Percentiles rank a stretch among this genome's conserved stretches.
phyloP scores from a whole-genome alignment of 2,113 vertebrate species.

The Semnopithecus entellus region DNA sequence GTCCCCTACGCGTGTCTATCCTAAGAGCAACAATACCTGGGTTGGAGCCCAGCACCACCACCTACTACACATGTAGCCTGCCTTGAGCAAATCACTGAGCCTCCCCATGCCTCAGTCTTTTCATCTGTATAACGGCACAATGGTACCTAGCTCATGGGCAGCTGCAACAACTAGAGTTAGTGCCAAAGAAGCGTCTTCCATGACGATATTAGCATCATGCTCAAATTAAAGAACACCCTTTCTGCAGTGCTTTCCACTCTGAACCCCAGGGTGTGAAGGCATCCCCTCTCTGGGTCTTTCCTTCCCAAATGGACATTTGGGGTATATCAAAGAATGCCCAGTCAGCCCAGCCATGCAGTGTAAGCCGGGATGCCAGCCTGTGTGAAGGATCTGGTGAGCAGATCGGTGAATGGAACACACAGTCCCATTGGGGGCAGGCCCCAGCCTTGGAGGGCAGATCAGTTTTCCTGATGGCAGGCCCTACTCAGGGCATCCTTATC shows the following conservation, averaged over 20 bases:
- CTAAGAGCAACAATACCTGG: background rate
- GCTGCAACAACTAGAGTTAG: accelerated
- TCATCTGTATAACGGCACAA: background rate
- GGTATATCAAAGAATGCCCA: accelerated
- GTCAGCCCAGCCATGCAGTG: accelerated
- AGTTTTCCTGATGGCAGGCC: background rate
- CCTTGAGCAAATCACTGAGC: background rate
- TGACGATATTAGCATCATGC: accelerated
- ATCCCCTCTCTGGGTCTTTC: background rate
- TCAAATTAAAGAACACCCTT: accelerated
- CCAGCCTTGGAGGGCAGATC: background rate
- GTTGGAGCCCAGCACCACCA: background rate
- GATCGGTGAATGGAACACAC: background rate
- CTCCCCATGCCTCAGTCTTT: background rate
- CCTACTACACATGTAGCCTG: background rate
- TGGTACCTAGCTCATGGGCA: background rate
- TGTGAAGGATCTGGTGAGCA: background rate
- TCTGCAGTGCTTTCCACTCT: too few relatives aligned
- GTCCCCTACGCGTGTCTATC: accelerated
- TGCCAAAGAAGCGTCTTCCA: accelerated
- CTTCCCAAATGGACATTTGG: background rate
- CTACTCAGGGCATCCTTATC: background rate
- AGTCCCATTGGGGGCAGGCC: background rate
- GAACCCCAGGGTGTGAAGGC: accelerated
- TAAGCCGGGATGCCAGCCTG: background rate